These are phyloP conservation scores for Drosophila melanica DNA, from an alignment of 1,140 invertebrate species.

Conservation along the genomic window DNA sequence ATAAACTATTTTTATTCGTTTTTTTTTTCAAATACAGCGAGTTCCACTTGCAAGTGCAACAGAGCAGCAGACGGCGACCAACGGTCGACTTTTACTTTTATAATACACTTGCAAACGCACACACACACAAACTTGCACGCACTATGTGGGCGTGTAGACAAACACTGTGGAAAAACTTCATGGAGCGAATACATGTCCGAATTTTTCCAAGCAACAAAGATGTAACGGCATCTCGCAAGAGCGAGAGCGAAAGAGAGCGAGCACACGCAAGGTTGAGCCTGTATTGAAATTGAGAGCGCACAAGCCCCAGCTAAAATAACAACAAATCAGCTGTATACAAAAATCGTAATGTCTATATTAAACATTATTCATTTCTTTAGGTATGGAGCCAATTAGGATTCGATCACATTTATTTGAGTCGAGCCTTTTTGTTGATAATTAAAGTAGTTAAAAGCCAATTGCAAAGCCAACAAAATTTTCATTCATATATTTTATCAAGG, in stretches of 20 bases:
- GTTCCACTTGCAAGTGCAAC: slow-evolving; percentile 26
- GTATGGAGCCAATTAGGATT: background rate
- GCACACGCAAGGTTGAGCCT: slow-evolving; percentile 44
- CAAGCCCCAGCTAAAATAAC: slow-evolving; percentile 39
- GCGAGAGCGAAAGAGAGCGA: slow-evolving; percentile 50
- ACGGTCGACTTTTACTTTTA: slow-evolving; percentile 71
- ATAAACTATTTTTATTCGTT: slow-evolving; percentile 17
- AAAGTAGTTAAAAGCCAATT: too few species aligned
- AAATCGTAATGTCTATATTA: slow-evolving; percentile 1
- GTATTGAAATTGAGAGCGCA: slow-evolving; percentile 36
- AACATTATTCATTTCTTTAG: background rate
- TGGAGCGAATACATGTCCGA: slow-evolving; percentile 45
- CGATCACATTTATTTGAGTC: background rate
- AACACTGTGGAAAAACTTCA: slow-evolving; percentile 74
- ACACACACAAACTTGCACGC: slow-evolving; percentile 17
- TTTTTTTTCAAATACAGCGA: background rate
- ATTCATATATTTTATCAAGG: slow-evolving; percentile 71
- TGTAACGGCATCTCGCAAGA: slow-evolving; percentile 63
- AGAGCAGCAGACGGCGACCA: slow-evolving; percentile 56
- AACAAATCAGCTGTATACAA: slow-evolving; percentile 30
- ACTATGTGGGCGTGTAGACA: slow-evolving; percentile 78
- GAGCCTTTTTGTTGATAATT: too few species aligned
- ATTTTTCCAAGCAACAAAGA: slow-evolving; percentile 77
- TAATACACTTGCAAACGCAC: slow-evolving; percentile 59
- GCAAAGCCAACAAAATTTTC: slow-evolving; percentile 22